phyloP scores from a whole-genome alignment of 1,140 invertebrate genomes.

The Reticulitermes speratus region DNA sequence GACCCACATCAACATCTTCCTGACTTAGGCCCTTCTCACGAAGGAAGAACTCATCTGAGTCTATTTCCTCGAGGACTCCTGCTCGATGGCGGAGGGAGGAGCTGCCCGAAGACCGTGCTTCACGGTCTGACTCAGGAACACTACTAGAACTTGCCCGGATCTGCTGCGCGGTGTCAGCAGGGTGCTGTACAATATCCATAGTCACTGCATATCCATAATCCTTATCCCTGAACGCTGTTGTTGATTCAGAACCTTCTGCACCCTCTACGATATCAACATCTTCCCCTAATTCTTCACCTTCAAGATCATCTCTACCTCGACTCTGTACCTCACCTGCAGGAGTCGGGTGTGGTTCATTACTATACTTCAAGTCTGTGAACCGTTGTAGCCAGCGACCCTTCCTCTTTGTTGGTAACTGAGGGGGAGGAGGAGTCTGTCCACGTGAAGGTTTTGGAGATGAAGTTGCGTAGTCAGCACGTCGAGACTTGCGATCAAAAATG shows the following conservation, averaged over 20 bases:
- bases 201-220: conserved; percentile 37
- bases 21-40: conserved; percentile 75
- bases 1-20: conserved; percentile 74
- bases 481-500: conserved; percentile 63
- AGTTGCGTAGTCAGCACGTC: conserved; percentile 46
- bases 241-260: conserved; percentile 32
- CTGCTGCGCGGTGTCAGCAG: neutral
- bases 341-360: conserved; percentile 35
- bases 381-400: conserved; percentile 51
- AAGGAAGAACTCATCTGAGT: conserved; percentile 83
- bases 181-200: conserved; percentile 35
- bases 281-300: neutral
- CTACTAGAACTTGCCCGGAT: conserved; percentile 17
- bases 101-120: conserved; percentile 52
- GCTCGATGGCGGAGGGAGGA: conserved; percentile 52
- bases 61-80: conserved; percentile 77
- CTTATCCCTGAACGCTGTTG: conserved; percentile 37
- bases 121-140: conserved; percentile 45
- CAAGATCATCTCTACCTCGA: neutral
- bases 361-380: conserved; percentile 46
- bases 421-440: conserved; percentile 46
- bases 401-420: conserved; percentile 46
- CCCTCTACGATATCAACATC: neutral
- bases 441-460: conserved; percentile 42
- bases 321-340: neutral